Base-by-base conservation (phyloP, 2,113 vertebrate species). In the Salvelinus namaycush region DNA sequence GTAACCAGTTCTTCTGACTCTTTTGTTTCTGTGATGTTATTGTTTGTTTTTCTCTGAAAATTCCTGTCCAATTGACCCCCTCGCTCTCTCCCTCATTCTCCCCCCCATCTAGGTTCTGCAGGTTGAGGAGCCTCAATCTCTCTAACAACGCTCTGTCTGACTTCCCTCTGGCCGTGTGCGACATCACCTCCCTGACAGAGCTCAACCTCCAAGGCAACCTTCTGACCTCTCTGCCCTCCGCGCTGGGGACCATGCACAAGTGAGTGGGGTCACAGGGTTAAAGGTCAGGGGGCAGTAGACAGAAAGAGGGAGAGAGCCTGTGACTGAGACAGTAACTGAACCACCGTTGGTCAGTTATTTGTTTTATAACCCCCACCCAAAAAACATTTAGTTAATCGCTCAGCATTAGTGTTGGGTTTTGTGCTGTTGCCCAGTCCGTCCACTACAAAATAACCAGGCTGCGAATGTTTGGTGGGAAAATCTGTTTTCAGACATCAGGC, bases 41-140 rank as follows among this genome's bases (percentile, higher is more conserved):
- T 57, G 54, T 14, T 57, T 44, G 39, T 3, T 44, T 44, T 12
- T 44, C 9, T 44, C 39, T 12, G 39, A 39, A 39, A 9, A 39
- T 39, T 39, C 39, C 62, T 65, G 1, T 54, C 31, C 79, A 2
- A 9, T 24, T 11, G 18, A 18, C 8, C 29, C 49, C 57, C 49
- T 11, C 69, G 1, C 6, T 24, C 44, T 54, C 70, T 29, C 8
- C 8, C 26, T 34, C 18, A 20, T 3, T 12, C 29, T 70, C 18
- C 16, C 66, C 16, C 72, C 70, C 68, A 5, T 9, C 22, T 22
- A 67, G 65, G 89, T 99, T 99, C 87, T 95, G 94, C 88, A 98
- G 97, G 83, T 89, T 99, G 91, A 95, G 94, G 89, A 99, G 96
- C 91, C 95, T 99, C 86, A 99, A 96, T 87, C 94, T 99, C 89